Evolutionary conservation across 2,797 vertebrate species (phyloP).

Genomic region (Lutjanus argentimaculatus): DNA sequence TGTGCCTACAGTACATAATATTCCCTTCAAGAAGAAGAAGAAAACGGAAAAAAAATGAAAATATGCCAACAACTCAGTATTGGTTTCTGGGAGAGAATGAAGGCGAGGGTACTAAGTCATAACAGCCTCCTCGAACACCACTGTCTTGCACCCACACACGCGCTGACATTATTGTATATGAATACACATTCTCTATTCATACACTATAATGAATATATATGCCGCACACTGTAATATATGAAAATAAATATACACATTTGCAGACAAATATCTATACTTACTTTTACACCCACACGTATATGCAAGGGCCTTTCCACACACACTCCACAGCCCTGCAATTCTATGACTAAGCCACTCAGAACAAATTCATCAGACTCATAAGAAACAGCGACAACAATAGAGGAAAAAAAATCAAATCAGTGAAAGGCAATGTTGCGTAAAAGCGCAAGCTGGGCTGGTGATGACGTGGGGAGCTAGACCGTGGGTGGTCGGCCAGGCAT

Average conservation of each 20-base stretch:
- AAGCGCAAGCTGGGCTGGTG: conserved; percentile 53
- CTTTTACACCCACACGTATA: conserved; percentile 26
- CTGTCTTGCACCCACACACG: conserved; percentile 26
- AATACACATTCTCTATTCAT: conserved; percentile 28
- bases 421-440: conserved; percentile 73
- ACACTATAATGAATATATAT: conserved; percentile 33
- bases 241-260: conserved; percentile 25
- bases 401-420: conserved; percentile 74
- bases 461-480: conserved; percentile 51
- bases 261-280: conserved; percentile 22
- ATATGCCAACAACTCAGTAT: conserved; percentile 68
- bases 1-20: conserved; percentile 83
- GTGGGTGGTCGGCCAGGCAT: conserved; percentile 57
- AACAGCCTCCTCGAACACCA: conserved; percentile 54
- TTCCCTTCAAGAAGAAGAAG: conserved; percentile 74
- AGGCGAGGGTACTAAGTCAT: conserved; percentile 54
- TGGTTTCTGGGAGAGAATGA: conserved; percentile 68
- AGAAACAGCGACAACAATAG: conserved; percentile 60
- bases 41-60: conserved; percentile 64
- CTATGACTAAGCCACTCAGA: conserved; percentile 62
- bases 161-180: conserved; percentile 17
- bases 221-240: conserved; percentile 4
- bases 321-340: conserved; percentile 27
- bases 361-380: conserved; percentile 67
- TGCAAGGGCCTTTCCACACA: conserved; percentile 3